Base-by-base conservation (phyloP, 1,140 invertebrate genomes). In the Charaxes varanes region DNA sequence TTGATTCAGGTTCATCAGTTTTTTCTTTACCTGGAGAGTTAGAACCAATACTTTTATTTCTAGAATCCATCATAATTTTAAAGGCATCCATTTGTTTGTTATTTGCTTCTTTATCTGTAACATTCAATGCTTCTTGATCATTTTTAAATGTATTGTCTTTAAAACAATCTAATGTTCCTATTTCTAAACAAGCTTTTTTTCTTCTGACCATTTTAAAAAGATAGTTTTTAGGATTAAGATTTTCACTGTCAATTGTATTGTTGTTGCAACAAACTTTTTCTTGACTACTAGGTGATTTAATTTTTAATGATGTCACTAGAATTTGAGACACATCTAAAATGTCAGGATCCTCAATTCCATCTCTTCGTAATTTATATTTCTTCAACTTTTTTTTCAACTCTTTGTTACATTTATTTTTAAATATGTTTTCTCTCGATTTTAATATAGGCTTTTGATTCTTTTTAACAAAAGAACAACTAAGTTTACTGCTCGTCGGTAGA, bases 41-140 rank as follows among this genome's bases (percentile, higher is more conserved):
- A n/a, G 54, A 61, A 7, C 89, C 89, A 45, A 90, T 85, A 19
- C 81, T 83, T 53, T 88, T 88, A 54, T 88, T 86, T 48, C 88
- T 72, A 11, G 86, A 85, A 46, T 86, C 86, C 89, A 90, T 90
- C 71, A 90, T 76, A 18, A 90, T 55, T 50, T 88, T 76, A 66
- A 90, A 90, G 13, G 87, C 88, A 86, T 90, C 62, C 30, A 48
- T 78, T 37, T 78, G 57, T 19, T 65, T 71, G 34, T 55, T 65
- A 22, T 61, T 34, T 26, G 14, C 32, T 1, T 38, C 33, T 23
- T 24, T 34, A n/a, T 40, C 27, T n/a, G 15, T n/a, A 1, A 11
- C 11, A 14, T 19, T 16, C 16, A 11, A 7, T 17, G 7, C 16
- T 30, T 10, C 15, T 11, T 31, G 17, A 26, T 13, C n/a, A 19